A percentile compares a stretch with the other conserved stretches of the same genome.
Conservation (phyloP, 2,888 invertebrate genomes). For the Agrotis exclamationis region DNA sequence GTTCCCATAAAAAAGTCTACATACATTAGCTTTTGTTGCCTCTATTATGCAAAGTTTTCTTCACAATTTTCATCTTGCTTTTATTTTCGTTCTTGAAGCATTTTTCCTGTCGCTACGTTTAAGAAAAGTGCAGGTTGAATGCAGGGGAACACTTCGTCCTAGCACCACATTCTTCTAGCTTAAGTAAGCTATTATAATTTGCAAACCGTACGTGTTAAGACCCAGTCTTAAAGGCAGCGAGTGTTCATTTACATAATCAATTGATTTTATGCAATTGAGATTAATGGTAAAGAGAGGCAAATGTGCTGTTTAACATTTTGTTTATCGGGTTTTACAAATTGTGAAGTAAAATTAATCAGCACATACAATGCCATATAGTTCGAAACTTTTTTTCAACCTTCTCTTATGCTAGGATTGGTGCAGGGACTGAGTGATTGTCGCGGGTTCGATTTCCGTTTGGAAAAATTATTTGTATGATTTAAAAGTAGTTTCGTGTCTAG, state of each 20-base stretch:
- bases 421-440: no score
- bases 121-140: constrained; percentile 56
- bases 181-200: constrained; percentile 69
- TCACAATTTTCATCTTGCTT: neutral
- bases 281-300: constrained; percentile 1
- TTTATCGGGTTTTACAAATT: no score
- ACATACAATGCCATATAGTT: no score
- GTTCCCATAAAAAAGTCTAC: neutral
- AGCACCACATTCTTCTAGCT: constrained; percentile 61
- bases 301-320: neutral
- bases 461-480: no score
- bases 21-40: neutral
- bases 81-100: constrained; percentile 3
- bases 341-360: no score
- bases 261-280: constrained; percentile 15
- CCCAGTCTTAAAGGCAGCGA: constrained; percentile 9
- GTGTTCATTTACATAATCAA: constrained; percentile 18
- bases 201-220: constrained; percentile 50
- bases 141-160: constrained; percentile 38
- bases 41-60: constrained; percentile 6
- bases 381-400: no score
- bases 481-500: no score
- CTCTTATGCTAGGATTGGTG: no score
- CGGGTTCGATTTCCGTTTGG: no score
- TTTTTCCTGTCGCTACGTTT: constrained; percentile 51